Evolutionary conservation across 1,140 invertebrate species (phyloP).

Genomic region (Phthorimaea operculella): DNA sequence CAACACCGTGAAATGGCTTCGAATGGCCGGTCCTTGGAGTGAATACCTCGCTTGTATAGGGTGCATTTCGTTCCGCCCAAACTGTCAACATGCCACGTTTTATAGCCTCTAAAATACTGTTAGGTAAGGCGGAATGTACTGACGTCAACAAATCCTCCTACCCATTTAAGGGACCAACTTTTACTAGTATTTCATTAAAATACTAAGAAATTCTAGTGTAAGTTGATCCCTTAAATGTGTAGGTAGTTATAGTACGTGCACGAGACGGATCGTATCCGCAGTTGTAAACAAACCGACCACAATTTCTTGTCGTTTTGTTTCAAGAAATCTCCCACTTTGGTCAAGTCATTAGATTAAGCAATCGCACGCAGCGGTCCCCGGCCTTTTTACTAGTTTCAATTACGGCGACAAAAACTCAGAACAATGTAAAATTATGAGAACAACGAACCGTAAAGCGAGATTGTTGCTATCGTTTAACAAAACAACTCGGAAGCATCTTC

Average conservation of each 20-base stretch:
- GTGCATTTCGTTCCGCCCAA: neutral
- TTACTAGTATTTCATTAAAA: no score
- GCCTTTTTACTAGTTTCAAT: constrained; percentile 13
- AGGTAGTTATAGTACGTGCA: no score
- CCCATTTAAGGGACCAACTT: no score
- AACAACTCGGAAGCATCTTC: constrained; percentile 52
- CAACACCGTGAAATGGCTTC: constrained; percentile 3
- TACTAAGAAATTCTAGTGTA: no score
- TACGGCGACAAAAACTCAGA: constrained; percentile 18
- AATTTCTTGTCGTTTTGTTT: neutral
- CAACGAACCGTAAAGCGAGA: constrained; percentile 21
- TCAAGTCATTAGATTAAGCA: constrained; percentile 15
- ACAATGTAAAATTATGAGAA: constrained; percentile 21
- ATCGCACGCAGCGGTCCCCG: constrained; percentile 3
- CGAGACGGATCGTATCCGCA: no score
- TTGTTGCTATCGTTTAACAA: constrained; percentile 30
- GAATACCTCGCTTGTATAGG: no score
- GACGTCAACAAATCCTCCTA: no score
- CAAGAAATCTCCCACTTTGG: neutral
- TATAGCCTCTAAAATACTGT: no score
- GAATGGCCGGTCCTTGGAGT: neutral
- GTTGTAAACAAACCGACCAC: no score
- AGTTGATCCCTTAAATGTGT: no score
- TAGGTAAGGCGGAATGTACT: no score
- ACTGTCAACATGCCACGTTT: neutral